These are phyloP conservation scores for Ahaetulla prasina DNA, from an alignment of 2,113 vertebrate genomes.

Conservation along the genomic window DNA sequence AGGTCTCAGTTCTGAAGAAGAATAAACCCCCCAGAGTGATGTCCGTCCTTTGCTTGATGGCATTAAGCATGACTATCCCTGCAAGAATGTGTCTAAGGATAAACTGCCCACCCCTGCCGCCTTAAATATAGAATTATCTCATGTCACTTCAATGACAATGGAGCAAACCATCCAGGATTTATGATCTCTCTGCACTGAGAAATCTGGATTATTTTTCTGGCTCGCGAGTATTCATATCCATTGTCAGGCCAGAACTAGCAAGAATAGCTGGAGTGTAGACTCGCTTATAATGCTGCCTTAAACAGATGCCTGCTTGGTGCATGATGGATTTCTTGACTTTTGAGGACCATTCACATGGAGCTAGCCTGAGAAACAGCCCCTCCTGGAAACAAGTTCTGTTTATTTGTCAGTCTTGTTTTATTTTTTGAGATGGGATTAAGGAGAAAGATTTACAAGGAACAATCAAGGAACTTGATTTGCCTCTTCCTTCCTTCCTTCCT, in stretches of 20 bases:
- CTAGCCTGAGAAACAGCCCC: not conserved
- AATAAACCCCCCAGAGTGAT: slow-evolving; percentile 44
- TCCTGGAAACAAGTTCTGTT: not conserved
- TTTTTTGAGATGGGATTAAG: not conserved
- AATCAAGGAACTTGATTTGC: not conserved
- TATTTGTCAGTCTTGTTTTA: not conserved
- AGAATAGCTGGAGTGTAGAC: slow-evolving; percentile 3
- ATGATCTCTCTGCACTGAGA: not conserved
- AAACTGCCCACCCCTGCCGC: slow-evolving; percentile 54
- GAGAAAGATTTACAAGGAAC: not conserved
- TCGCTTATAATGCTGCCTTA: not conserved
- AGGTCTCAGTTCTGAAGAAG: slow-evolving; percentile 26
- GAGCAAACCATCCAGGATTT: slow-evolving; percentile 43
- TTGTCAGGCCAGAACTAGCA: not conserved
- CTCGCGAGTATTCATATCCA: not conserved
- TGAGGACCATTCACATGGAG: not conserved
- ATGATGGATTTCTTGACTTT: not conserved
- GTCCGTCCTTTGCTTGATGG: slow-evolving; percentile 30
- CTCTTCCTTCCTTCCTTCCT: not conserved
- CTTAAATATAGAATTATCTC: slow-evolving; percentile 72
- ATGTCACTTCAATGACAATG: slow-evolving; percentile 65
- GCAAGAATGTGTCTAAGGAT: slow-evolving; percentile 69
- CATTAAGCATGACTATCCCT: slow-evolving; percentile 49
- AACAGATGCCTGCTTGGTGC: not conserved
- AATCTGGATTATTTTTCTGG: not conserved